Conservation (phyloP, 2,888 invertebrate genomes). For the Bruchidius siliquastri region DNA sequence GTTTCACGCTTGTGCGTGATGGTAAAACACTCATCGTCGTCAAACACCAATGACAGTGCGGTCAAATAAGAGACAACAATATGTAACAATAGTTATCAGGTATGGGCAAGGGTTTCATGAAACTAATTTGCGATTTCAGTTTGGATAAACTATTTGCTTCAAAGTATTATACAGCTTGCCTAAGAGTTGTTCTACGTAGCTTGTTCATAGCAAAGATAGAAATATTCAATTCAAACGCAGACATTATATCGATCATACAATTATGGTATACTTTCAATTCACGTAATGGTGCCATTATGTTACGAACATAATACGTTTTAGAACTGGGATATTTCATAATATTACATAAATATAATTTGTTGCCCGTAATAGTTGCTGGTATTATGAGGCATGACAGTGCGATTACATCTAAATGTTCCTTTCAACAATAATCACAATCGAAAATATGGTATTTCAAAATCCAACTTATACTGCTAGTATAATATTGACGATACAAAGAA, state of each 20-base stretch:
- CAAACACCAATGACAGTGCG: too few relatives aligned
- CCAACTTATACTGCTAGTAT: too few relatives aligned
- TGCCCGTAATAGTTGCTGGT: neutral
- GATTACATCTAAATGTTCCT: neutral
- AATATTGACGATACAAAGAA: too few relatives aligned
- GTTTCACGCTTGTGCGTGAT: neutral
- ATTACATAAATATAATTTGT: neutral
- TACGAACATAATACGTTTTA: neutral
- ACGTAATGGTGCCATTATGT: neutral
- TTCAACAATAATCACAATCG: neutral
- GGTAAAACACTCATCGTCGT: too few relatives aligned
- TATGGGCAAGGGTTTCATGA: too few relatives aligned
- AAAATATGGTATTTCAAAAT: too few relatives aligned
- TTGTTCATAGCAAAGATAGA: neutral
- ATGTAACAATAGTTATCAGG: too few relatives aligned
- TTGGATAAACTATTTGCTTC: too few relatives aligned
- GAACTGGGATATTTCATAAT: neutral
- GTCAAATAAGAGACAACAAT: too few relatives aligned
- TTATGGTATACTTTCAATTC: neutral
- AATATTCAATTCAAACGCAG: neutral
- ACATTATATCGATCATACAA: neutral
- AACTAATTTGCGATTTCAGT: too few relatives aligned
- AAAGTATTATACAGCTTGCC: too few relatives aligned
- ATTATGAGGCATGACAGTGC: neutral
- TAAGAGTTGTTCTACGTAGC: too few relatives aligned